These are phyloP conservation scores for Acrobasis repandana DNA, from an alignment of 2,888 invertebrate genomes.

Conservation along the genomic window DNA sequence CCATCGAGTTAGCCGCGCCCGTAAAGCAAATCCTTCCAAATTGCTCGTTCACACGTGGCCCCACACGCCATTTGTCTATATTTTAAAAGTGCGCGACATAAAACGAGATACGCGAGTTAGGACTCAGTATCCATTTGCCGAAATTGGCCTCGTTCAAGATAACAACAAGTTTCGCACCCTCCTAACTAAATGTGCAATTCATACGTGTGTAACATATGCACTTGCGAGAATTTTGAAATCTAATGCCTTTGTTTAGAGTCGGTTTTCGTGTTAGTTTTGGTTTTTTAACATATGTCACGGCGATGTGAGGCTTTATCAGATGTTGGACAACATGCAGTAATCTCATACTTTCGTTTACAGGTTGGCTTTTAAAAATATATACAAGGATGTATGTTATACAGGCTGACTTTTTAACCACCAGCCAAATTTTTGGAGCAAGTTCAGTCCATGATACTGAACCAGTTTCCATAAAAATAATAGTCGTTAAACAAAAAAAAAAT, in stretches of 20 bases:
- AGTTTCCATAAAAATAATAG: too few species aligned
- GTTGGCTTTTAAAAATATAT: background rate
- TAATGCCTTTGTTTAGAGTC: conserved; percentile 23
- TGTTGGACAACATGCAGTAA: conserved; percentile 65
- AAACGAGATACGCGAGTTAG: conserved; percentile 79
- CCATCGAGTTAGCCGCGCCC: conserved; percentile 42
- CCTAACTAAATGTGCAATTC: conserved; percentile 80
- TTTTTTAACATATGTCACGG: conserved; percentile 69
- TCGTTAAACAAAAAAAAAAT: too few species aligned
- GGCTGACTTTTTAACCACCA: too few species aligned
- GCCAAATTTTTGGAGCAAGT: too few species aligned
- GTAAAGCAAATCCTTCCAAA: conserved; percentile 78
- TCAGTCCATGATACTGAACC: too few species aligned
- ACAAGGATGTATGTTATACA: too few species aligned
- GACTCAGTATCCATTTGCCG: conserved; percentile 83
- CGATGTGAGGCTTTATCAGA: conserved; percentile 68
- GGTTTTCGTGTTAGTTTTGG: background rate
- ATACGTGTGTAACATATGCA: conserved; percentile 70
- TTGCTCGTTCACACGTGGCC: conserved; percentile 63
- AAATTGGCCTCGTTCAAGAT: conserved; percentile 82
- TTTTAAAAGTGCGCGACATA: conserved; percentile 78
- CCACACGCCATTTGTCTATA: conserved; percentile 67
- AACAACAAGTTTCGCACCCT: conserved; percentile 83
- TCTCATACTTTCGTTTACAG: conserved; percentile 45
- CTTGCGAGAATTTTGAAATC: conserved; percentile 35